Evolutionary conservation across 2,888 invertebrate genomes (phyloP).

Genomic region (Euzophera pinguis): DNA sequence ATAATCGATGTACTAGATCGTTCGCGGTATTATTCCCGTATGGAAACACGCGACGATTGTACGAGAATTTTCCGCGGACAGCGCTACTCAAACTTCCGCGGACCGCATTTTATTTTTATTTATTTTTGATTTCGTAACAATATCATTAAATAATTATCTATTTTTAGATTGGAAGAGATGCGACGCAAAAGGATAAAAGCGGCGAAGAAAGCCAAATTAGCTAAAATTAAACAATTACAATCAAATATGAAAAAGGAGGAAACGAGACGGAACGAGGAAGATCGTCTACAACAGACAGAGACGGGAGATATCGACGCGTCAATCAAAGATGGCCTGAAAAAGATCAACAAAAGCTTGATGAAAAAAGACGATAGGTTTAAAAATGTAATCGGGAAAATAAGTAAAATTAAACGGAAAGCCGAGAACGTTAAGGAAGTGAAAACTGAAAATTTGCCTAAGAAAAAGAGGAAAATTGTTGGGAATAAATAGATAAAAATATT

Average conservation of each 20-base stretch:
- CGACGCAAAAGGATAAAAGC: conserved; percentile 61
- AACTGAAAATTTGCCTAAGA: conserved; percentile 29
- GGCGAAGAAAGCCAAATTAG: conserved; percentile 65
- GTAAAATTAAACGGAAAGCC: conserved; percentile 66
- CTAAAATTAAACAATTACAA: conserved; percentile 58
- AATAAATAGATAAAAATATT: conserved; percentile 12
- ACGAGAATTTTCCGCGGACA: too few species aligned
- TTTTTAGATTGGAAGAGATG: conserved; percentile 65
- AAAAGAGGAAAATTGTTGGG: conserved; percentile 36
- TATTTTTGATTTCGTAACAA: too few species aligned
- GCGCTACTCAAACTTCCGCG: too few species aligned
- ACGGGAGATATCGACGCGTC: conserved; percentile 45
- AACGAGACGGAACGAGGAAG: conserved; percentile 25
- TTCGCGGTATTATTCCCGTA: too few species aligned
- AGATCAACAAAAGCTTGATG: conserved; percentile 66
- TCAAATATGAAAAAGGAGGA: conserved; percentile 43
- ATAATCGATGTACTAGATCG: too few species aligned
- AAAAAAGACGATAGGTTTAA: conserved; percentile 71
- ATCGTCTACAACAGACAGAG: conserved; percentile 33
- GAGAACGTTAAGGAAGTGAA: conserved; percentile 40
- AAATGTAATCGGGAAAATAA: conserved; percentile 67
- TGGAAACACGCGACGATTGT: too few species aligned
- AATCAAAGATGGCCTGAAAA: conserved; percentile 58
- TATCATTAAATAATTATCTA: neutral
- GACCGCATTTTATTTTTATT: too few species aligned